A percentile compares a stretch with the other conserved stretches of the same genome.
These are phyloP conservation scores for Pseudopodoces humilis DNA, from an alignment of 2,113 vertebrate genomes.

Conservation along the genomic window DNA sequence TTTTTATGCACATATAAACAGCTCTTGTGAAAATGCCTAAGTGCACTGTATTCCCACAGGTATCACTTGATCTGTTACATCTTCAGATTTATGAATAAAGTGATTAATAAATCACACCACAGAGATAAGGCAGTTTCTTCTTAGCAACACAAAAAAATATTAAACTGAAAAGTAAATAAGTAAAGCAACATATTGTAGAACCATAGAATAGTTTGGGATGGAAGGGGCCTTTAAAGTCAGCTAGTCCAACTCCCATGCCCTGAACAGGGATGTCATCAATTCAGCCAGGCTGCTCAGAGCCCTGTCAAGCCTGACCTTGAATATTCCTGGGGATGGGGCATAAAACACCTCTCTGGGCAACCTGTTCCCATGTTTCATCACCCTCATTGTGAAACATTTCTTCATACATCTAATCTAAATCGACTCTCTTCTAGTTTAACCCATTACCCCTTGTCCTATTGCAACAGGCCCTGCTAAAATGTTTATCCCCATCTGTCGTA, in stretches of 20 bases:
- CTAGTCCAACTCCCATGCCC: background rate
- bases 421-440: background rate
- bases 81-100: background rate
- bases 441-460: background rate
- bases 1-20: background rate
- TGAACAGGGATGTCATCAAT: background rate
- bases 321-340: background rate
- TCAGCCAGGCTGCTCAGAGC: background rate
- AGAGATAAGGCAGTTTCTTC: background rate
- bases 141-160: background rate
- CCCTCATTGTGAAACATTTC: background rate
- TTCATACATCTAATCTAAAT: background rate
- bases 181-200: background rate
- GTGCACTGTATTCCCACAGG: background rate
- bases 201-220: background rate
- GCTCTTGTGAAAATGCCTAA: background rate
- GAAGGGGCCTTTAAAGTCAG: background rate
- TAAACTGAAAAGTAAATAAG: background rate
- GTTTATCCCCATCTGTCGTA: background rate
- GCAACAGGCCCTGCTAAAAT: background rate
- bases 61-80: background rate
- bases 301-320: background rate
- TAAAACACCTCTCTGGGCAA: background rate
- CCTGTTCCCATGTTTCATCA: background rate
- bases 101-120: background rate